These are phyloP conservation scores for Thamnaconus septentrionalis DNA, from an alignment of 2,113 vertebrate species.

Conservation along the genomic window DNA sequence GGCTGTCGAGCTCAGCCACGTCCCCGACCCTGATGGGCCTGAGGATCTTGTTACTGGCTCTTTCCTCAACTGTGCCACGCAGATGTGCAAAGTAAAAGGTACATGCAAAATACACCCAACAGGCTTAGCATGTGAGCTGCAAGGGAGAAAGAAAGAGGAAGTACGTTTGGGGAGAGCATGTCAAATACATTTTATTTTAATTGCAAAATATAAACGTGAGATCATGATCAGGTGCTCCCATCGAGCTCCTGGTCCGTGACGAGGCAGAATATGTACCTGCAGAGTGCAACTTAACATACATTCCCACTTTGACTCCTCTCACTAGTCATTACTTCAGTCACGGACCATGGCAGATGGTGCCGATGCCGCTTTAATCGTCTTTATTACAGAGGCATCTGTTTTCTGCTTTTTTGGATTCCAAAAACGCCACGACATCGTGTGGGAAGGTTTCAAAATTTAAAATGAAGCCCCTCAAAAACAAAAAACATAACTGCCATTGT, in stretches of 20 bases:
- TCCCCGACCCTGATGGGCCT: too few species aligned
- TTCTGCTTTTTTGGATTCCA: constrained; percentile 57
- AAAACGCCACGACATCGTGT: constrained; percentile 21
- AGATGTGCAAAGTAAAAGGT: too few species aligned
- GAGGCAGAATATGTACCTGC: constrained; percentile 9
- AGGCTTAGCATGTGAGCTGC: not conserved
- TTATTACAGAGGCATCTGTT: constrained; percentile 69
- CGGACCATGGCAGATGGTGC: constrained; percentile 58
- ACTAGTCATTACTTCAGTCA: constrained; percentile 59
- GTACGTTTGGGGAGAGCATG: constrained; percentile 1
- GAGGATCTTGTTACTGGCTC: too few species aligned
- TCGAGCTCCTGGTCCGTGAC: not conserved
- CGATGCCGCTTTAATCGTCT: constrained; percentile 68
- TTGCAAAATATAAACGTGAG: too few species aligned
- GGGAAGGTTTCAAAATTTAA: constrained; percentile 44
- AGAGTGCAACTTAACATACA: constrained; percentile 12
- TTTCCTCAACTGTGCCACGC: too few species aligned
- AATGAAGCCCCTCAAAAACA: not conserved
- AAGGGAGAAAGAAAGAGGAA: not conserved
- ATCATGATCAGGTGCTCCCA: not conserved
- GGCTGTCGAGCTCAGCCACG: too few species aligned
- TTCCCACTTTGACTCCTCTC: constrained; percentile 29
- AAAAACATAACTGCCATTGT: too few species aligned
- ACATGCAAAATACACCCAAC: constrained; percentile 1
- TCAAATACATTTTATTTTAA: constrained; percentile 13